phyloP scores from a whole-genome alignment of 2,113 vertebrate species.

The Atherinomorus stipes region DNA sequence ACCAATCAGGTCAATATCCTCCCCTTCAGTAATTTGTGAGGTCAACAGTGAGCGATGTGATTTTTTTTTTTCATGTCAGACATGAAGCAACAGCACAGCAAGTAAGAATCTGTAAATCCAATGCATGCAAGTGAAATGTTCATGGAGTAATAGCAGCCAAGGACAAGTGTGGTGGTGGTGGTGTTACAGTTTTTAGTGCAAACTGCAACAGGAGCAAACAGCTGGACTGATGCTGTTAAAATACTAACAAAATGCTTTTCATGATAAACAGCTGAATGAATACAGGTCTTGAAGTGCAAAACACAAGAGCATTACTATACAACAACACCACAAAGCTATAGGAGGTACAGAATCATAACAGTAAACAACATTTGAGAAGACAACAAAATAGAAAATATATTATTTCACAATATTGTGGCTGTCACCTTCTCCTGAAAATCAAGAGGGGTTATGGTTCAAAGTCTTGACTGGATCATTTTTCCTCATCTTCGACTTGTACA shows the following conservation, averaged over 20 bases:
- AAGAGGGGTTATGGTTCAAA: no score
- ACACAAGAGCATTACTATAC: background rate
- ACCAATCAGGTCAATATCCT: conserved; percentile 69
- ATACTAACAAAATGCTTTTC: background rate
- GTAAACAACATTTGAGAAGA: no score
- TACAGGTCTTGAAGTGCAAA: background rate
- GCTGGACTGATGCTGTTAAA: no score
- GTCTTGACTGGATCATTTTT: no score
- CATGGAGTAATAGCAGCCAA: background rate
- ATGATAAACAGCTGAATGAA: background rate
- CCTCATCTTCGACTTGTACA: no score
- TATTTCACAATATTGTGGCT: no score
- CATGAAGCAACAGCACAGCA: conserved; percentile 11
- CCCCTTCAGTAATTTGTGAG: conserved; percentile 54
- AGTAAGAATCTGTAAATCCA: conserved; percentile 5
- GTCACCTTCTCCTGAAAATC: no score
- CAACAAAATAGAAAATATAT: no score
- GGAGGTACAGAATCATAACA: no score
- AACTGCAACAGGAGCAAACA: background rate
- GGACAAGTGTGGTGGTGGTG: background rate
- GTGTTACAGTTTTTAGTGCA: background rate
- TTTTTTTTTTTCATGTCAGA: conserved; percentile 8
- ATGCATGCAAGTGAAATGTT: background rate
- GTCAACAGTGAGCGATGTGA: conserved; percentile 11
- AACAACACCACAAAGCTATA: no score